Percentiles rank a stretch among this genome's conserved stretches.
phyloP scores from a whole-genome alignment of 1,140 invertebrate genomes.

The Bombyx mori region DNA sequence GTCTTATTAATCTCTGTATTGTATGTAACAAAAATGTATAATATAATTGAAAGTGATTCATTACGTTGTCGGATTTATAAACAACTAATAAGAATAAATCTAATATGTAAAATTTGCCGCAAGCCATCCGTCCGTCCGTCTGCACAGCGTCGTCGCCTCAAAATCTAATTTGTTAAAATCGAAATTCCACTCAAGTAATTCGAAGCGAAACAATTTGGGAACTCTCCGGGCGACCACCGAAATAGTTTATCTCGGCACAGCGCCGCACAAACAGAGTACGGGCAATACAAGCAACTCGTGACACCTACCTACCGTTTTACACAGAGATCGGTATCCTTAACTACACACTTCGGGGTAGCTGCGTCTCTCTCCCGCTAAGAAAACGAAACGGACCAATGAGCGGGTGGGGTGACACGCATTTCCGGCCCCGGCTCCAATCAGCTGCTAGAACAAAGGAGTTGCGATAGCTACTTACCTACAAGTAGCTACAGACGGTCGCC shows the following conservation, averaged over 20 bases:
- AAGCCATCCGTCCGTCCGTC: no score
- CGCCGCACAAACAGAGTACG: slow-evolving; percentile 33
- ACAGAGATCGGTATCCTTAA: slow-evolving; percentile 56
- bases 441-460: slow-evolving; percentile 69
- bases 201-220: slow-evolving; percentile 45
- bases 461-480: slow-evolving; percentile 67
- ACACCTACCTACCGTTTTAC: slow-evolving; percentile 55
- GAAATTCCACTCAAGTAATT: slow-evolving; percentile 31
- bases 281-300: slow-evolving; percentile 43
- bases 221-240: slow-evolving; percentile 35
- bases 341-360: slow-evolving; percentile 56
- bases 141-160: not conserved
- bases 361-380: slow-evolving; percentile 67
- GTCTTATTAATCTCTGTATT: no score
- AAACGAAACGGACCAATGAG: slow-evolving; percentile 70
- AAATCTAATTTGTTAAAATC: slow-evolving; percentile 39
- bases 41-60: no score
- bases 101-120: no score
- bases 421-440: slow-evolving; percentile 69
- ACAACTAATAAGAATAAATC: no score
- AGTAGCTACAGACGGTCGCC: slow-evolving; percentile 49
- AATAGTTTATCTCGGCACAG: slow-evolving; percentile 56
- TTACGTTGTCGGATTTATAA: no score
- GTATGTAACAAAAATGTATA: no score
- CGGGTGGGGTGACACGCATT: slow-evolving; percentile 70